These are phyloP conservation scores for Nomada fabriciana DNA, from an alignment of 2,888 invertebrate genomes.

Conservation along the genomic window DNA sequence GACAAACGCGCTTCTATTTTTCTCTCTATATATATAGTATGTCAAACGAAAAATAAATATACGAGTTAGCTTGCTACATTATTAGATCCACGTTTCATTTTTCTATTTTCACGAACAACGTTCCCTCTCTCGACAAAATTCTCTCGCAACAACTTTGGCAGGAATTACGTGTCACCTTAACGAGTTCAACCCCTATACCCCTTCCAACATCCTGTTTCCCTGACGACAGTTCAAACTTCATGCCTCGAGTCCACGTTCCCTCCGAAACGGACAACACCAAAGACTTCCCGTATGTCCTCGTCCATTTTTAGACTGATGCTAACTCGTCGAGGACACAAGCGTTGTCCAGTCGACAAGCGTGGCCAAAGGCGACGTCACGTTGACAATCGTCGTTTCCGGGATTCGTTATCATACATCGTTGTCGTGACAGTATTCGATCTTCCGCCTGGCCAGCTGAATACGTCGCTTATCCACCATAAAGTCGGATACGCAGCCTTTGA, in stretches of 20 bases:
- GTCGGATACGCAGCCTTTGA: constrained; percentile 81
- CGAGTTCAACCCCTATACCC: constrained; percentile 1
- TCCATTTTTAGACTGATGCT: constrained; percentile 50
- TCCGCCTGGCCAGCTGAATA: constrained; percentile 80
- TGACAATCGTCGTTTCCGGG: constrained; percentile 60
- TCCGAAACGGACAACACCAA: constrained; percentile 25
- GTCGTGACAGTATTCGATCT: constrained; percentile 82
- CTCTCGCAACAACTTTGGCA: constrained; percentile 57
- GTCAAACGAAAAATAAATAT: constrained; percentile 53
- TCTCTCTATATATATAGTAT: constrained; percentile 19
- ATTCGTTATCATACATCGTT: constrained; percentile 83
- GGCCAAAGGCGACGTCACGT: constrained; percentile 58
- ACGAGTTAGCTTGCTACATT: constrained; percentile 32
- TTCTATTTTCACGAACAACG: constrained; percentile 22
- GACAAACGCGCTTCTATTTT: neutral
- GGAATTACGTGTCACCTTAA: constrained; percentile 56
- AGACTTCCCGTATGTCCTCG: constrained; percentile 5
- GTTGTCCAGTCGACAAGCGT: constrained; percentile 52
- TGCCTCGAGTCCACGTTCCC: neutral
- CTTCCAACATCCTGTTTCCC: constrained; percentile 4
- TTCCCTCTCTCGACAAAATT: constrained; percentile 1
- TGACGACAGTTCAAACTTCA: neutral
- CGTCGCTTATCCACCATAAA: constrained; percentile 82
- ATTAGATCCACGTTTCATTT: constrained; percentile 20
- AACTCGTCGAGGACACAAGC: constrained; percentile 58